Evolutionary conservation across 2,797 vertebrate species (phyloP), one percentile per base, ranked within the genome.

Genomic region (Acanthurus leucopareius): DNA sequence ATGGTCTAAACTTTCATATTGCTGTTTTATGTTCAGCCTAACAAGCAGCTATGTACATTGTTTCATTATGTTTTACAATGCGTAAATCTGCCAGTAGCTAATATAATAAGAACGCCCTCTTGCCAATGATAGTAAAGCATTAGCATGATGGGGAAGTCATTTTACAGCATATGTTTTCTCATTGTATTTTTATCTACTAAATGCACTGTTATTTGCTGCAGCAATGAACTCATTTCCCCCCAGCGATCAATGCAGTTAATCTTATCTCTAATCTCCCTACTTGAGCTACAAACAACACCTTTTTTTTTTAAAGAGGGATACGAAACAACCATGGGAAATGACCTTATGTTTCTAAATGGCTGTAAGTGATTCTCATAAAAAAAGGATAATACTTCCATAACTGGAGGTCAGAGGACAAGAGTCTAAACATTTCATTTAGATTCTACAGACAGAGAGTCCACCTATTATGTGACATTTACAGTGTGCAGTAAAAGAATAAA

Each of bases 41-140:
- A 79, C 57, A 84, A 84, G 53, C 62, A 73, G 69, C 56, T 71
- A 28, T 69, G 69, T 48, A 47, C 56, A 53, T 72, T 47, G 35
- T 35, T 47, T 83, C 60, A 44, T 64, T 57, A 75, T 44, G 19
- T 65, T 70, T 68, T 70, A 44, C 22, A 66, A n/a, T 61, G 35
- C 54, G 20, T 47, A 56, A 76, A 75, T 77, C 60, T 77, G 78
- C 44, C 79, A 82, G 52, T 32, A 69, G 65, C 49, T 71, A 80
- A 78, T 72, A 45, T 79, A 82, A 83, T 53, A 56, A 59, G 45
- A 85, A 67, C 19, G 28, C 44, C 19, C 19, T 53, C 58, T 51
- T 65, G 48, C 57, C 64, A 52, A 35, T 72, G 22, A 76, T 52
- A 69, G 70, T 48, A 56, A n/a, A 47, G 45, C 62, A 83, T 84